Conservation (phyloP, 2,888 invertebrate species). For the Apodemia zela region DNA sequence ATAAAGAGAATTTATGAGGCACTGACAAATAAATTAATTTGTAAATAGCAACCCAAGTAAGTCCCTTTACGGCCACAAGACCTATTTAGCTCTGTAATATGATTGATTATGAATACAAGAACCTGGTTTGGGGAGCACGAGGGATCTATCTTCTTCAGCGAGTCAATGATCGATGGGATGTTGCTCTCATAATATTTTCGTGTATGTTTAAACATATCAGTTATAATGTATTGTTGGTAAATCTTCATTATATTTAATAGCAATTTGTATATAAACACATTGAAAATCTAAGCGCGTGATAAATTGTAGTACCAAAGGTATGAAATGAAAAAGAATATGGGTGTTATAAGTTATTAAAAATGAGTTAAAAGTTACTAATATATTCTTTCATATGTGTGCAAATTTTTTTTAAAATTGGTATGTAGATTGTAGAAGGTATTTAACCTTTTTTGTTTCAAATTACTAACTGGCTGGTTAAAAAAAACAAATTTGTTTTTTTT, state of each 20-base stretch:
- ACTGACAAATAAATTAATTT: conserved; percentile 8
- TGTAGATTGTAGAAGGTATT: no score
- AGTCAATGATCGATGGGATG: conserved; percentile 10
- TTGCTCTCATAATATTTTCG: conserved; percentile 1
- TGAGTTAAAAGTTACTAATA: no score
- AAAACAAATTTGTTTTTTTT: no score
- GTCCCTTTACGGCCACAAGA: conserved; percentile 10
- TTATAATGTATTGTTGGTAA: conserved; percentile 3
- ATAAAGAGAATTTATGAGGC: conserved; percentile 4
- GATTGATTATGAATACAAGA: conserved; percentile 12
- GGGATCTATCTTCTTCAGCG: conserved; percentile 5
- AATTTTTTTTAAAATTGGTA: no score
- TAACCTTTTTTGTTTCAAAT: no score
- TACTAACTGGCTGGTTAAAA: no score
- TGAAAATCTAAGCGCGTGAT: background rate
- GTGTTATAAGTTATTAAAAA: no score
- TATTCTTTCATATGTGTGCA: no score
- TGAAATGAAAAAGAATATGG: no score
- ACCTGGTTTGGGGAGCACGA: background rate
- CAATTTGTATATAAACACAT: background rate
- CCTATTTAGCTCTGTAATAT: conserved; percentile 10
- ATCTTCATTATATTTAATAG: background rate
- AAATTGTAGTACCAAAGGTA: no score
- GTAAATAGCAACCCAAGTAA: background rate
- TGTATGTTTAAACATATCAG: conserved; percentile 7